A percentile compares a stretch with the other conserved stretches of the same genome.
These are phyloP conservation scores for Oscheius sp. DNA, from an alignment of 2,888 invertebrate species.

Conservation along the genomic window DNA sequence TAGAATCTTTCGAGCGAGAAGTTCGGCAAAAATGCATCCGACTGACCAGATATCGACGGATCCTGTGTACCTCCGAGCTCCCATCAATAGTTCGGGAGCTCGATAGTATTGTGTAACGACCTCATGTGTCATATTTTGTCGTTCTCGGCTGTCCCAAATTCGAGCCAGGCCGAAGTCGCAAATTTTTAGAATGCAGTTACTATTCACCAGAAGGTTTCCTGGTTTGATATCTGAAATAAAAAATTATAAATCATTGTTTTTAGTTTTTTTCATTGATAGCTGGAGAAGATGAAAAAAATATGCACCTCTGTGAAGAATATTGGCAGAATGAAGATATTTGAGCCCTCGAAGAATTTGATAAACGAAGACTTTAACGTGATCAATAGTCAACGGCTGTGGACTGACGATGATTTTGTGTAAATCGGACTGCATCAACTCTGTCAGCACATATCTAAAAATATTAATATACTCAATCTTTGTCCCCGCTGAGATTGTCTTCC, in stretches of 20 bases:
- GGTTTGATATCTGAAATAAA: slow-evolving; percentile 99
- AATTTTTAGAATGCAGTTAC: slow-evolving; percentile 98
- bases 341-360: slow-evolving; percentile 98
- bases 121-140: slow-evolving; percentile 97
- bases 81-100: slow-evolving; percentile 98
- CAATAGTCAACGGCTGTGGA: slow-evolving; percentile 95
- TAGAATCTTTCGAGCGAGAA: slow-evolving; percentile 90
- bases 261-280: too few relatives aligned
- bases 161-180: slow-evolving; percentile 97
- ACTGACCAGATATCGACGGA: slow-evolving; percentile 99
- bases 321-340: slow-evolving; percentile 97
- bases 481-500: slow-evolving; percentile 8
- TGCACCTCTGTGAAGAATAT: slow-evolving; percentile 96
- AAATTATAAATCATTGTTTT: too few relatives aligned
- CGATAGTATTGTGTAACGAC: slow-evolving; percentile 99
- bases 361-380: slow-evolving; percentile 99
- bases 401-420: slow-evolving; percentile 99
- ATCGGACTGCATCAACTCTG: slow-evolving; percentile 98
- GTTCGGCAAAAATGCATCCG: slow-evolving; percentile 98
- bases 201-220: slow-evolving; percentile 96
- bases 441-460: slow-evolving; percentile 90
- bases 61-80: slow-evolving; percentile 87
- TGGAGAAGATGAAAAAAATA: too few relatives aligned
- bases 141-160: slow-evolving; percentile 92
- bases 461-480: background rate